Evolutionary conservation across 2,888 invertebrate genomes (phyloP).

Genomic region (Tenthredo livida): DNA sequence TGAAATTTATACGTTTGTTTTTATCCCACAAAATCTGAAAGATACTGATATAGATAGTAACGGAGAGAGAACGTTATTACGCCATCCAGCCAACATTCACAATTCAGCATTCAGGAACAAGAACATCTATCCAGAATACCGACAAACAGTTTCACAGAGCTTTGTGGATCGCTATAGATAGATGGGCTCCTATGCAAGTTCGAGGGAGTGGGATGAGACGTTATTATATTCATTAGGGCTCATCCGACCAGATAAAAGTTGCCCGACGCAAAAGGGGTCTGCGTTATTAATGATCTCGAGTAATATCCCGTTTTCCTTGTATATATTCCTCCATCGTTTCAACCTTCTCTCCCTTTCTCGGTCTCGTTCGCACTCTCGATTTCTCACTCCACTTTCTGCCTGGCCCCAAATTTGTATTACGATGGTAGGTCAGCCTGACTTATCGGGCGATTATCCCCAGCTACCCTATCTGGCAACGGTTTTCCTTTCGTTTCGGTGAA

Average conservation of each 20-base stretch:
- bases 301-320: constrained; percentile 53
- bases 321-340: constrained; percentile 25
- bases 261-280: constrained; percentile 63
- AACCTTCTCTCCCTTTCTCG: not conserved
- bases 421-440: constrained; percentile 63
- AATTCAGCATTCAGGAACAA: constrained; percentile 24
- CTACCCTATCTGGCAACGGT: constrained; percentile 42
- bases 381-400: constrained; percentile 41
- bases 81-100: constrained; percentile 10
- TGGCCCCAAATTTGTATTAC: constrained; percentile 65
- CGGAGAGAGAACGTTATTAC: not conserved
- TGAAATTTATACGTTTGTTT: constrained; percentile 50
- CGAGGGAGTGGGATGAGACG: constrained; percentile 53
- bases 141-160: constrained; percentile 45
- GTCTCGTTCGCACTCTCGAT: not conserved
- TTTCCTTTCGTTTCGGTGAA: constrained; percentile 7
- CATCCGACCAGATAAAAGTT: constrained; percentile 69
- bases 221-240: constrained; percentile 69
- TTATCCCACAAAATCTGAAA: constrained; percentile 34
- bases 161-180: constrained; percentile 35
- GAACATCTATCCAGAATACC: constrained; percentile 30
- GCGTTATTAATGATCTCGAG: constrained; percentile 61
- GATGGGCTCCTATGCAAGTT: constrained; percentile 43
- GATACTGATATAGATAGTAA: constrained; percentile 21
- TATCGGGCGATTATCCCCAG: constrained; percentile 65